These are phyloP conservation scores for Herpetotheres cachinnans DNA, from an alignment of 2,113 vertebrate species.

Conservation along the genomic window DNA sequence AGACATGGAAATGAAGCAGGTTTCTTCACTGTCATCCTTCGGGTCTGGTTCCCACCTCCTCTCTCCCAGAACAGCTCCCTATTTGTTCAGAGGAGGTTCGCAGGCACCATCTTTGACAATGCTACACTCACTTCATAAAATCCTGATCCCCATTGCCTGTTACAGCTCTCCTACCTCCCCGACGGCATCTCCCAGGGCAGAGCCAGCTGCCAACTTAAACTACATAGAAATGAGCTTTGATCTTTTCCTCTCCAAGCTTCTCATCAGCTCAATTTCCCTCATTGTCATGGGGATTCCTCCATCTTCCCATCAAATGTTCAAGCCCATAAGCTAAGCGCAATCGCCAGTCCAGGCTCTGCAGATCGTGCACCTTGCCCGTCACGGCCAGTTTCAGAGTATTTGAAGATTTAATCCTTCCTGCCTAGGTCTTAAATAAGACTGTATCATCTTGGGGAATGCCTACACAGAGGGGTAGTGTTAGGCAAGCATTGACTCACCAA, in stretches of 20 bases:
- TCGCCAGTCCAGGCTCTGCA: background rate
- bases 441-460: background rate
- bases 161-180: background rate
- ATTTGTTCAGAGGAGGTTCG: background rate
- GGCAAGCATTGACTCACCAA: background rate
- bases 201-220: background rate
- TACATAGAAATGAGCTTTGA: background rate
- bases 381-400: background rate
- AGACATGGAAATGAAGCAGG: background rate
- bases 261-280: background rate
- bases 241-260: background rate
- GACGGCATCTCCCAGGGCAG: background rate
- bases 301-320: background rate
- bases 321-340: too few relatives aligned
- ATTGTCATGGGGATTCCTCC: fast-evolving
- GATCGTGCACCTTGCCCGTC: background rate
- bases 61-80: background rate
- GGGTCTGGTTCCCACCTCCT: background rate
- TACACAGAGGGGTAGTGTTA: background rate
- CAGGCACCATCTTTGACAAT: background rate
- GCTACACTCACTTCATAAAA: background rate
- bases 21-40: background rate
- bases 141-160: background rate
- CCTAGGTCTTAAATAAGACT: background rate
- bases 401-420: background rate